phyloP scores from a whole-genome alignment of 2,113 vertebrate species.

The Vireo altiloquus region DNA sequence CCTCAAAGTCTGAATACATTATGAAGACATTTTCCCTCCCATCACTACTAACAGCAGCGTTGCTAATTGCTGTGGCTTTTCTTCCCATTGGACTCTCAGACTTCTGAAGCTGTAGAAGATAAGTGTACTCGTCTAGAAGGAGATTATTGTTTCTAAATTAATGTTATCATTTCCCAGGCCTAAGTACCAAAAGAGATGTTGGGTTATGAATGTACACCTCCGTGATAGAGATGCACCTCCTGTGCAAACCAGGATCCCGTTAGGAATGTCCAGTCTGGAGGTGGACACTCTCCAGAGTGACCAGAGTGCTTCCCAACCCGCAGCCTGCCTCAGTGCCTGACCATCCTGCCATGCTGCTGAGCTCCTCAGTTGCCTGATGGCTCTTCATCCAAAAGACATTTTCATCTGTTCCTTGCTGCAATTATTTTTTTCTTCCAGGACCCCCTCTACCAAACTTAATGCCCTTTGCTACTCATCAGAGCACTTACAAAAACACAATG shows the following conservation, averaged over 20 bases:
- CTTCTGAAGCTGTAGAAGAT: neutral
- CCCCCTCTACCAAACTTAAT: neutral
- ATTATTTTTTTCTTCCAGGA: neutral
- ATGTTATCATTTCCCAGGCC: neutral
- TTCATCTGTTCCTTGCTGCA: neutral
- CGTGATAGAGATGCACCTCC: neutral
- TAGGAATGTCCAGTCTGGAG: neutral
- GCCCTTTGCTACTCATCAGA: neutral
- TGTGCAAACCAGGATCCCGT: neutral
- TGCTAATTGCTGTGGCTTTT: neutral
- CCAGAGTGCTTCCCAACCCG: neutral
- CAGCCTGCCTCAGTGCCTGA: neutral
- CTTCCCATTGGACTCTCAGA: neutral
- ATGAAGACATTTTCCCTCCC: neutral
- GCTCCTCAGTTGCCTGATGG: neutral
- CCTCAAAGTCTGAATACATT: neutral
- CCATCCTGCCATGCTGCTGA: neutral
- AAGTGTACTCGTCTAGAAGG: neutral
- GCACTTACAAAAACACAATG: accelerated
- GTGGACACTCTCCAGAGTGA: neutral
- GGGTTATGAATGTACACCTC: accelerated
- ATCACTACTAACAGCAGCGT: neutral
- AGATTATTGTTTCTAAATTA: neutral
- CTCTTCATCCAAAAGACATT: neutral
- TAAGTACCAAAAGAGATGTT: neutral